Evolutionary conservation across 2,797 vertebrate species (phyloP).

Genomic region (Melanogrammus aeglefinus): DNA sequence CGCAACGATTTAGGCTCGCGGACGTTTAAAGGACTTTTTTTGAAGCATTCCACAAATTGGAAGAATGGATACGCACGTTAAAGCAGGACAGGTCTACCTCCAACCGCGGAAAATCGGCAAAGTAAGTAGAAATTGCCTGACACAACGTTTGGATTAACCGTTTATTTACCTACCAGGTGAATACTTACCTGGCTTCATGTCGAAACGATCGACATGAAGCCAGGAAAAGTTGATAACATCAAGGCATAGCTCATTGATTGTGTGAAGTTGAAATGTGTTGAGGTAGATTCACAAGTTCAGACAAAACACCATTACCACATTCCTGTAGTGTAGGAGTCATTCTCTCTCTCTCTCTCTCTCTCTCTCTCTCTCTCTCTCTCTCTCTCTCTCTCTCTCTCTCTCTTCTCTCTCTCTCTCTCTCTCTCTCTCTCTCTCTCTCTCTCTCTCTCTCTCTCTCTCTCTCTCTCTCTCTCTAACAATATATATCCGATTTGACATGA

Average conservation of each 20-base stretch:
- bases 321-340: neutral
- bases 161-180: too few relatives aligned
- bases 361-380: too few relatives aligned
- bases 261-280: neutral
- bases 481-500: too few relatives aligned
- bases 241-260: neutral
- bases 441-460: too few relatives aligned
- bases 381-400: too few relatives aligned
- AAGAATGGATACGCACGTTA: constrained; percentile 62
- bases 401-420: too few relatives aligned
- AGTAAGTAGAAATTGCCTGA: constrained; percentile 56
- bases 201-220: too few relatives aligned
- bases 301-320: neutral
- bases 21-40: neutral
- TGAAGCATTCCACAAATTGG: neutral
- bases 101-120: constrained; percentile 68
- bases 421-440: too few relatives aligned
- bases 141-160: neutral
- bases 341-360: neutral
- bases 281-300: neutral
- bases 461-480: neutral
- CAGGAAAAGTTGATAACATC: neutral
- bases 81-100: constrained; percentile 70
- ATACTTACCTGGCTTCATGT: too few relatives aligned
- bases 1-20: neutral